A percentile compares a stretch with the other conserved stretches of the same genome.
Evolutionary conservation across 2,113 vertebrate genomes (phyloP).

Genomic region (Podilymbus podiceps): DNA sequence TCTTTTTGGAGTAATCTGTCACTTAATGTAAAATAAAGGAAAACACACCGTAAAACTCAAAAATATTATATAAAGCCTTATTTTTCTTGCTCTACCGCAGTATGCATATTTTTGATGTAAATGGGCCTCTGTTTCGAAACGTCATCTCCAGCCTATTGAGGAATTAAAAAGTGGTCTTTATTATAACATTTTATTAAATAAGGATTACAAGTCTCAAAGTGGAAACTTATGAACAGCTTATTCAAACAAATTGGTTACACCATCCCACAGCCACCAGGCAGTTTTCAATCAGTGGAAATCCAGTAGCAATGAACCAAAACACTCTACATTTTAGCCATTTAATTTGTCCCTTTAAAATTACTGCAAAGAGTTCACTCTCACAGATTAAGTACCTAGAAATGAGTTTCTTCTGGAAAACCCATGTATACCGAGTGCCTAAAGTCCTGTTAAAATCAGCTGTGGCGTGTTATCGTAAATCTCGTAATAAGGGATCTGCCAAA

Average conservation of each 20-base stretch:
- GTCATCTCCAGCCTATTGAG: slow-evolving; percentile 4
- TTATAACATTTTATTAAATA: slow-evolving; percentile 49
- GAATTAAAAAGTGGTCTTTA: slow-evolving; percentile 48
- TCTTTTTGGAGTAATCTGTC: neutral
- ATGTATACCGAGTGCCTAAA: neutral
- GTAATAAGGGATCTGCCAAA: neutral
- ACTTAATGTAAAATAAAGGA: slow-evolving; percentile 20
- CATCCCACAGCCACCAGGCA: neutral
- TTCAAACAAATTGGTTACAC: slow-evolving; percentile 47
- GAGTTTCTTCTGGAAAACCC: neutral
- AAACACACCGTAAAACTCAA: neutral
- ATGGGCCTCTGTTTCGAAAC: slow-evolving; percentile 44
- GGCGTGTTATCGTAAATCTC: neutral
- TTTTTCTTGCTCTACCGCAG: slow-evolving; percentile 39
- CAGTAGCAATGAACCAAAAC: neutral
- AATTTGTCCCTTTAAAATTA: neutral
- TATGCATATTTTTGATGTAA: slow-evolving; percentile 45
- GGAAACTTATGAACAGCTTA: slow-evolving; percentile 45
- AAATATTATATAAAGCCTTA: slow-evolving; percentile 4
- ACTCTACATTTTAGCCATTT: neutral
- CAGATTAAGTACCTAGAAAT: neutral
- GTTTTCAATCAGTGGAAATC: neutral
- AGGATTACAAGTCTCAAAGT: slow-evolving; percentile 25
- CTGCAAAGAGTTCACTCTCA: neutral
- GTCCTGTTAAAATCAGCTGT: neutral